phyloP scores from a whole-genome alignment of 2,113 vertebrate genomes.

The Pomatostomus ruficeps region DNA sequence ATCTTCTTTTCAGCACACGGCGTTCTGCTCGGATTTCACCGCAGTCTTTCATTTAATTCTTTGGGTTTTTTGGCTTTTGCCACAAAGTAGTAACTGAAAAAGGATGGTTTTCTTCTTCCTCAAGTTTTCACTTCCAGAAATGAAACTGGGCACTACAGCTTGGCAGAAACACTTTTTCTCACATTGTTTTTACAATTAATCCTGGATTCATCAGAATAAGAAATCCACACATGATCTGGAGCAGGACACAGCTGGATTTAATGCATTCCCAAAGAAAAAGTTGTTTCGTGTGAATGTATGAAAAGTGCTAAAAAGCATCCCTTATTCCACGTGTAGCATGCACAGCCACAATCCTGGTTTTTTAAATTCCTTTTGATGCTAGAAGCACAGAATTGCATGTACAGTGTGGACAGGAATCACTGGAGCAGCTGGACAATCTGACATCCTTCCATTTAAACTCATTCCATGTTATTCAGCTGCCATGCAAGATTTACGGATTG shows the following conservation, averaged over 20 bases:
- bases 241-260: background rate
- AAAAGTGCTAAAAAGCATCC: background rate
- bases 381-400: background rate
- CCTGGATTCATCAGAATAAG: background rate
- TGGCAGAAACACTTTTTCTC: background rate
- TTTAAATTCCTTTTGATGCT: background rate
- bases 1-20: background rate
- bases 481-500: background rate
- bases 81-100: background rate
- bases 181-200: background rate
- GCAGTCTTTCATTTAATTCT: background rate
- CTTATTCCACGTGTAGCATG: background rate
- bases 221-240: background rate
- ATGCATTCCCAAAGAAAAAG: background rate
- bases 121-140: background rate
- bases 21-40: background rate
- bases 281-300: background rate
- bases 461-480: background rate
- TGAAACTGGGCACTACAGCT: background rate
- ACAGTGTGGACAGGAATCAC: accelerated
- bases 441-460: background rate
- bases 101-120: background rate
- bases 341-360: background rate
- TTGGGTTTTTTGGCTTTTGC: background rate
- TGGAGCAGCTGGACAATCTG: background rate